phyloP scores from a whole-genome alignment of 2,797 vertebrate species.

The Enteromius afrohamiltoni region DNA sequence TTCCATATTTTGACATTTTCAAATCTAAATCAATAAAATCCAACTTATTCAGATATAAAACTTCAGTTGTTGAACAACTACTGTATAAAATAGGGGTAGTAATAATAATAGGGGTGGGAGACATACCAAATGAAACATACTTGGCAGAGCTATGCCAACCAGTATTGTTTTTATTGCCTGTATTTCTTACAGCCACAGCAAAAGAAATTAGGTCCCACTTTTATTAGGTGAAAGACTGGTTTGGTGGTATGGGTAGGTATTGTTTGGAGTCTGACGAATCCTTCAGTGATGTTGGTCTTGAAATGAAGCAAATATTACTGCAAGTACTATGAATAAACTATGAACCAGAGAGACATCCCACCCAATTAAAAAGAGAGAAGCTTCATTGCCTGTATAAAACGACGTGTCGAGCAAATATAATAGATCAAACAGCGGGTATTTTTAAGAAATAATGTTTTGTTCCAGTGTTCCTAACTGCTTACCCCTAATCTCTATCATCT shows the following conservation, averaged over 20 bases:
- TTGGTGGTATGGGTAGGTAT: too few relatives aligned
- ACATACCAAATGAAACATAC: too few relatives aligned
- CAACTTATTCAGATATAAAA: background rate
- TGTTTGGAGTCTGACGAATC: background rate
- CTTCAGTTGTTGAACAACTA: too few relatives aligned
- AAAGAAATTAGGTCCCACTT: too few relatives aligned
- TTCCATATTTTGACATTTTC: background rate
- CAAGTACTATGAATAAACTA: background rate
- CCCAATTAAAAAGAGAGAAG: background rate
- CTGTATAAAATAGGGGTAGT: too few relatives aligned
- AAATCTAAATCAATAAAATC: background rate
- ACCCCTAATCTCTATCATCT: background rate
- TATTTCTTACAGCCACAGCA: too few relatives aligned
- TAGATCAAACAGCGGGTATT: conserved; percentile 16
- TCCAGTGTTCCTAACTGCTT: background rate
- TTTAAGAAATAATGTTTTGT: background rate
- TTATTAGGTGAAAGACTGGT: too few relatives aligned
- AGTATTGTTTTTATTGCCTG: too few relatives aligned
- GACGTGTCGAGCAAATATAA: background rate
- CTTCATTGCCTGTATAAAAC: background rate
- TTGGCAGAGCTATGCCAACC: too few relatives aligned
- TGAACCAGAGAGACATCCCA: background rate
- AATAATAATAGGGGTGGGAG: too few relatives aligned
- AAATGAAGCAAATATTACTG: background rate
- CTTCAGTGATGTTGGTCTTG: background rate